Conservation (phyloP, 2,888 invertebrate species). For the Xestia xanthographa region DNA sequence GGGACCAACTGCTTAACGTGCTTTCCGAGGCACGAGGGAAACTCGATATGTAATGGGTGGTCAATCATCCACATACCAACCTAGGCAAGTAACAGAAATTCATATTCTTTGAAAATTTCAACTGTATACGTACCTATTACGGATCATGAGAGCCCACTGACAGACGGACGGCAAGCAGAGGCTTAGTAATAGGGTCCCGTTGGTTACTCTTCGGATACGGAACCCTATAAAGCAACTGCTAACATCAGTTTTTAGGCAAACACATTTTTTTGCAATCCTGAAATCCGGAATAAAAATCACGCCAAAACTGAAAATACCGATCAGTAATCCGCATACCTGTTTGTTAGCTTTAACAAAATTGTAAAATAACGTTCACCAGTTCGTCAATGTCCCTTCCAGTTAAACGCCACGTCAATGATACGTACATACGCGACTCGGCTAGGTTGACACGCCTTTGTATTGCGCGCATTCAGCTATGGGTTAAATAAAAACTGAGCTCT, state of each 20-base stretch:
- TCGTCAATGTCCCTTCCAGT: constrained; percentile 63
- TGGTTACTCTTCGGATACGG: no score
- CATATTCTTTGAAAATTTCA: no score
- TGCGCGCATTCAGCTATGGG: constrained; percentile 81
- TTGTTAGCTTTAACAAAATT: constrained; percentile 24
- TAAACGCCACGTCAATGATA: constrained; percentile 53
- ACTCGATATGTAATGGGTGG: no score
- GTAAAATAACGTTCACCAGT: constrained; percentile 29
- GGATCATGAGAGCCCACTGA: no score
- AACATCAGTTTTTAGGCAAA: neutral
- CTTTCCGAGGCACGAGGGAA: no score
- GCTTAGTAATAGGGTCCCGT: no score
- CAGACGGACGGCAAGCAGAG: no score
- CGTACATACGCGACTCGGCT: constrained; percentile 65
- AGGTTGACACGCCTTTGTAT: constrained; percentile 83
- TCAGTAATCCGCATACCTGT: neutral
- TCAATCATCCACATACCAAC: no score
- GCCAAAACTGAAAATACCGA: neutral
- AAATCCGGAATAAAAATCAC: neutral
- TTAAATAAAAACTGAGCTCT: constrained; percentile 82
- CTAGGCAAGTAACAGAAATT: no score
- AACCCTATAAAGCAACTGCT: neutral
- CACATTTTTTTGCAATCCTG: neutral
- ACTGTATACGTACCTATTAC: no score
- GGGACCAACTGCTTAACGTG: no score